Percentiles rank a stretch among this genome's conserved stretches.
These are phyloP conservation scores for Emys orbicularis DNA, from an alignment of 2,797 vertebrate genomes.

Conservation along the genomic window DNA sequence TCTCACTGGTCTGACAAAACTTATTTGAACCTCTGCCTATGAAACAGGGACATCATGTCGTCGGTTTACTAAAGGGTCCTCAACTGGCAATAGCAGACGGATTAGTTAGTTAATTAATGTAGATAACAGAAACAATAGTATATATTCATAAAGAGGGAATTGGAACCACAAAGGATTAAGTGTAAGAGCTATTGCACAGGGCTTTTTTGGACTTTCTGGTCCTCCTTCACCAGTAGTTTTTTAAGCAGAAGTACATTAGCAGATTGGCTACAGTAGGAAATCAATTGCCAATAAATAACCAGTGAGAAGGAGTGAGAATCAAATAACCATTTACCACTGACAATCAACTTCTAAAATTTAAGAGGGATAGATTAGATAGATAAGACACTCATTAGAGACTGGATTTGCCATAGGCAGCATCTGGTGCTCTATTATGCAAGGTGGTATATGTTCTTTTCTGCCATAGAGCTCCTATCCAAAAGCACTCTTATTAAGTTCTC, in stretches of 20 bases:
- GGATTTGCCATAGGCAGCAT: constrained; percentile 58
- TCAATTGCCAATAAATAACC: not conserved
- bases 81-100: not conserved
- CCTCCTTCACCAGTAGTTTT: constrained; percentile 31
- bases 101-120: constrained; percentile 51
- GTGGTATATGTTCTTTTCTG: constrained; percentile 29
- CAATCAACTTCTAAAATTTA: constrained; percentile 35
- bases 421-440: constrained; percentile 41
- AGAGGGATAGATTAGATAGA: constrained; percentile 49
- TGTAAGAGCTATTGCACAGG: not conserved
- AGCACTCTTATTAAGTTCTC: constrained; percentile 39
- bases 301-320: not conserved
- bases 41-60: fast-evolving
- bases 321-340: constrained; percentile 51
- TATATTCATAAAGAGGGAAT: constrained; percentile 34
- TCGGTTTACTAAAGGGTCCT: not conserved
- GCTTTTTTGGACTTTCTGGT: not conserved
- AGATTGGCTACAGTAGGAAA: not conserved
- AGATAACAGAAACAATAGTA: constrained; percentile 31
- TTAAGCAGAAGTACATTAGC: constrained; percentile 26
- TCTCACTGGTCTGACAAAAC: not conserved
- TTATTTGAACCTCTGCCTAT: not conserved
- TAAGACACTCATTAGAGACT: constrained; percentile 47
- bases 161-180: constrained; percentile 9
- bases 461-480: constrained; percentile 34